Evolutionary conservation across 2,113 vertebrate species (phyloP), one percentile per base, ranked within the genome.

Genomic region (Talpa occidentalis): DNA sequence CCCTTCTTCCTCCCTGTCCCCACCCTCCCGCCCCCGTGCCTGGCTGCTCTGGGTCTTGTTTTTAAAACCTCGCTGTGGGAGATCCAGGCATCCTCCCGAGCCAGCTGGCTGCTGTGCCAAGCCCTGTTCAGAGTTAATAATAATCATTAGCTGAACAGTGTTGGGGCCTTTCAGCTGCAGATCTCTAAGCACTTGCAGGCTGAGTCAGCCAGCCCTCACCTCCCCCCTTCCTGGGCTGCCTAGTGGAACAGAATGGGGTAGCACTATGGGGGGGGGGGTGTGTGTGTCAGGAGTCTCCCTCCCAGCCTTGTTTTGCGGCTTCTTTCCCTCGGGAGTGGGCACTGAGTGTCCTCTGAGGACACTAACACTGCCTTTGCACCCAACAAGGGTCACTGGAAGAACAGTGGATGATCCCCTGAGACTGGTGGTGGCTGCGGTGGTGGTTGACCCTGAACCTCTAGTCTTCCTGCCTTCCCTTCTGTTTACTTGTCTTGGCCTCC

Each of bases 101-200:
- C 95, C 97, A 97, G 95, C 94, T 97, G 94, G 96, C 93, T 76
- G 93, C 90, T 60, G 78, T 88, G 95, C 95, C 83, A 28, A 92
- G 89, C 88, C 79, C 94, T 95, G 94, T 85, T 96, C 90, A 52
- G 96, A 96, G 97, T 96, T 96, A 96, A 97, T 96, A 95, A 97
- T 96, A 73, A 97, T 97, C 92, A 97, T 96, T 95, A 97, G 90
- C 87, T 92, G 90, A 94, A 92, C 76, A 81, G 85, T 56, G 74
- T 91, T 54, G 80, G 94, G 52, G 90, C 94, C 95, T 84, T 82
- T 86, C 92, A 88, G 93, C 84, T 93, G 78, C 85, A 92, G 94
- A 92, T 90, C 95, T 92, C 90, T 67, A 69, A 88, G 90, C 96
- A 88, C 95, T 96, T 49, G 66, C 90, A 91, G 85, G 54, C 94